Conservation (phyloP, 2,113 vertebrate species). For the Hippocampus zosterae region DNA sequence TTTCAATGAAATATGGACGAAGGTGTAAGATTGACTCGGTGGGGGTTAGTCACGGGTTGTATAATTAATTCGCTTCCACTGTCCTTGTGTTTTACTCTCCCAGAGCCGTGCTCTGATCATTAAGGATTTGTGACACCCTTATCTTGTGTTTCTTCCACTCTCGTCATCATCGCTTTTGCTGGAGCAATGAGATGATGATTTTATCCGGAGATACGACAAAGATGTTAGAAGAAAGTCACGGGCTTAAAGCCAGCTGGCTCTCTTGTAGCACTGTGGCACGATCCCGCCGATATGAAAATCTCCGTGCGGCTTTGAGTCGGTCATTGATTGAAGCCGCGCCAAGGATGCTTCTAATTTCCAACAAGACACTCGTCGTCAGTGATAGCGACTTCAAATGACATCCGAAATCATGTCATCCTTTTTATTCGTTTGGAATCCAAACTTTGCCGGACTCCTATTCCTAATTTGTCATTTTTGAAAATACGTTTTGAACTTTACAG, state of each 20-base stretch:
- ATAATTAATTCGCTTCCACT: slow-evolving; percentile 25
- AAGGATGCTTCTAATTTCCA: slow-evolving; percentile 30
- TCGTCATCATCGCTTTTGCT: slow-evolving; percentile 14
- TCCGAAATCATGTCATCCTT: not conserved
- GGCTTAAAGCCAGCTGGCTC: slow-evolving; percentile 19
- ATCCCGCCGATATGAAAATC: slow-evolving; percentile 15
- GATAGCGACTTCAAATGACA: slow-evolving; percentile 26
- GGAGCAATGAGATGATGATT: slow-evolving; percentile 33
- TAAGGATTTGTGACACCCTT: slow-evolving; percentile 24
- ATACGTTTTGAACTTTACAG: too few species aligned
- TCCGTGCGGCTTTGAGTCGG: slow-evolving; percentile 29
- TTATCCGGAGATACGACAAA: slow-evolving; percentile 27
- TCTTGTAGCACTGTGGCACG: slow-evolving; percentile 10
- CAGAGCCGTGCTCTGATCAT: slow-evolving; percentile 38
- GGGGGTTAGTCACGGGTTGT: not conserved
- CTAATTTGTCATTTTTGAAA: not conserved
- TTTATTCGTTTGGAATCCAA: not conserved
- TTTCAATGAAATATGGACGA: not conserved
- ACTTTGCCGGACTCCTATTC: not conserved
- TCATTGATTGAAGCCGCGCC: slow-evolving; percentile 28
- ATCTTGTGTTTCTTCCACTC: not conserved
- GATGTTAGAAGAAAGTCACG: not conserved
- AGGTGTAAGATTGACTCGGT: slow-evolving; percentile 13
- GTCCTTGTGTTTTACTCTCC: slow-evolving; percentile 4
- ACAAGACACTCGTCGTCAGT: slow-evolving; percentile 15